phyloP scores from a whole-genome alignment of 2,113 vertebrate genomes.

The Cheilinus undulatus region DNA sequence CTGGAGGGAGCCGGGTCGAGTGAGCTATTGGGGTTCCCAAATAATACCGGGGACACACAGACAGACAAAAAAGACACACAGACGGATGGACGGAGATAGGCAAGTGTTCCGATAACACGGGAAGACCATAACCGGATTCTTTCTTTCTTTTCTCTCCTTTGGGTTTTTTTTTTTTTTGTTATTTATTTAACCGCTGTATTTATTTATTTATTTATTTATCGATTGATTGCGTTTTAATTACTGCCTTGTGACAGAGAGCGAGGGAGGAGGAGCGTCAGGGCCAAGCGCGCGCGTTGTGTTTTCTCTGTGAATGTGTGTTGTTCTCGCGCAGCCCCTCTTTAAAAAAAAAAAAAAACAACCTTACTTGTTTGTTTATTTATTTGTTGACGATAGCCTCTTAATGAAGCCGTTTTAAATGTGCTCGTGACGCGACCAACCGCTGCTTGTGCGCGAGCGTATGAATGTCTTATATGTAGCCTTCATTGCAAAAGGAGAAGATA shows the following conservation, averaged over 20 bases:
- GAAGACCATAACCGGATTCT: conserved; percentile 66
- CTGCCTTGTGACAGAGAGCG: conserved; percentile 82
- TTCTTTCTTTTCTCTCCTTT: conserved; percentile 39
- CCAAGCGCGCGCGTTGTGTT: conserved; percentile 69
- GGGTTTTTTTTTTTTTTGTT: conserved; percentile 12
- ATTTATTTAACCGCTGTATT: conserved; percentile 62
- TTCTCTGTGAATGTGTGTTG: no score
- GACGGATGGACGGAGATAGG: conserved; percentile 86
- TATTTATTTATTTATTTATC: conserved; percentile 77
- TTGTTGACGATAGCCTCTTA: conserved; percentile 45
- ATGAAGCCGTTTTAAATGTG: conserved; percentile 61
- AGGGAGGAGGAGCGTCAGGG: conserved; percentile 81
- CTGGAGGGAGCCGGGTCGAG: conserved; percentile 85
- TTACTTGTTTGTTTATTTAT: conserved; percentile 62
- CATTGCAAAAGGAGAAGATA: conserved; percentile 61
- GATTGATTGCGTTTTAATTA: conserved; percentile 90
- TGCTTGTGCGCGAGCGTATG: conserved; percentile 64
- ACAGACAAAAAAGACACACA: conserved; percentile 82
- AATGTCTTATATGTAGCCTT: conserved; percentile 71
- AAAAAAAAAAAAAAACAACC: no score
- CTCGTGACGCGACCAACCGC: conserved; percentile 63
- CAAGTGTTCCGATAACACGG: conserved; percentile 82
- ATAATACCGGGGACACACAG: conserved; percentile 79
- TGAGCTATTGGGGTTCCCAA: conserved; percentile 84
- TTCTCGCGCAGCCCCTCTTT: conserved; percentile 11